phyloP scores from a whole-genome alignment of 2,888 invertebrate genomes.

The Phortica magna region DNA sequence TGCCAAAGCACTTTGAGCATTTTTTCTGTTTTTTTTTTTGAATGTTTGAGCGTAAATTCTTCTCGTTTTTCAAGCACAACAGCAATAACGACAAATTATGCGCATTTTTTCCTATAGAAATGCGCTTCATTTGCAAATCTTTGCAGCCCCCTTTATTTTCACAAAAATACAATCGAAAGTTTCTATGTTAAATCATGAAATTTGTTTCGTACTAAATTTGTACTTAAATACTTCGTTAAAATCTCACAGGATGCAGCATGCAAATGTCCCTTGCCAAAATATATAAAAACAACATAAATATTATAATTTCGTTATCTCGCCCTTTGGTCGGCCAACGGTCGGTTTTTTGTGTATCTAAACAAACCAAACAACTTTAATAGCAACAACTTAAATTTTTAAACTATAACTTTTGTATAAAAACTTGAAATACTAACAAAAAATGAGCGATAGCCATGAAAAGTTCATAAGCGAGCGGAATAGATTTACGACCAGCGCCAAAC shows the following conservation, averaged over 20 bases:
- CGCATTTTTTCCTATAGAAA: neutral
- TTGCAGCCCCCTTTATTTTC: neutral
- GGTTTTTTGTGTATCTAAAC: neutral
- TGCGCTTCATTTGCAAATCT: conserved; percentile 21
- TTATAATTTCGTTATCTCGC: no score
- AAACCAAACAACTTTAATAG: neutral
- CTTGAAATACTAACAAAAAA: neutral
- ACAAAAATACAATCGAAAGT: conserved; percentile 1
- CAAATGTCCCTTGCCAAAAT: neutral
- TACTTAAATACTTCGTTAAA: neutral
- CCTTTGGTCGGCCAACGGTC: no score
- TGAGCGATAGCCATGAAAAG: conserved; percentile 7
- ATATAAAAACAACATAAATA: neutral
- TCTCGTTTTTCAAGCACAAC: neutral
- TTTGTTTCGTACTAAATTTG: neutral
- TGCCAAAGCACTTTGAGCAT: conserved; percentile 23
- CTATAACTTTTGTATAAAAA: neutral
- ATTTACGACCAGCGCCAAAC: conserved; percentile 64
- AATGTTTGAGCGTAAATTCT: conserved; percentile 8
- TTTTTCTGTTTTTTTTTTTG: neutral
- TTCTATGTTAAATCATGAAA: neutral
- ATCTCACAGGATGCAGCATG: neutral
- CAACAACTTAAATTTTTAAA: neutral
- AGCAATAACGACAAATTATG: conserved; percentile 13
- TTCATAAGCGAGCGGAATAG: conserved; percentile 71